Base-by-base conservation (phyloP, 2,888 invertebrate genomes). In the Ernsta delagoae region DNA sequence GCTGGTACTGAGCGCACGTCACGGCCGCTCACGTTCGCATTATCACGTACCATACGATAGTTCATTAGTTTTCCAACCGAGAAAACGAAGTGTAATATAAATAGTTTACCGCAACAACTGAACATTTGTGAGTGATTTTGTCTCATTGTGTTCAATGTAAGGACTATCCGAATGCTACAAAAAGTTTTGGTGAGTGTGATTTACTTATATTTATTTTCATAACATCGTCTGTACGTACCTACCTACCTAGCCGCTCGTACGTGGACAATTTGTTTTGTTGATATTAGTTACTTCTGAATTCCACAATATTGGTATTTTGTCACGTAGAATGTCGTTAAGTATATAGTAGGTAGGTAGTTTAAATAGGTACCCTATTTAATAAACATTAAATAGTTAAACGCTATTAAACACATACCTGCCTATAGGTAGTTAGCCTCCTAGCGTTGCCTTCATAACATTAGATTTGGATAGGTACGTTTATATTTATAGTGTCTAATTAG, bases 1-100 rank as follows among this genome's bases (percentile, higher is more conserved):
- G n/a, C n/a, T n/a, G n/a, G n/a, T n/a, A n/a, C n/a, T n/a, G n/a
- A n/a, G n/a, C n/a, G n/a, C n/a, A n/a, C n/a, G n/a, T n/a, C n/a
- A n/a, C n/a, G n/a, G n/a, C n/a, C n/a, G n/a, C n/a, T n/a, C n/a
- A n/a, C n/a, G n/a, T n/a, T n/a, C n/a, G n/a, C n/a, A n/a, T n/a
- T n/a, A n/a, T n/a, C n/a, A n/a, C n/a, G n/a, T n/a, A 24, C 24
- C 24, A 24, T 24, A 24, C 24, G 24, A 24, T 24, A 24, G 24
- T 24, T 24, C 24, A 24, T 24, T 24, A 24, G 24, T 24, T 24
- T 24, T 24, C 24, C 24, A 24, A 24, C 24, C 24, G 24, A 24
- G 24, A 24, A 91, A 90, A 90, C 86, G 82, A 82, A 89, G 90
- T 90, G 91, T 85, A 88, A 88, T 85, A 86, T 80, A 88, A 24